These are phyloP conservation scores for Diarsia dahlii DNA, from an alignment of 2,888 invertebrate genomes.

Conservation along the genomic window DNA sequence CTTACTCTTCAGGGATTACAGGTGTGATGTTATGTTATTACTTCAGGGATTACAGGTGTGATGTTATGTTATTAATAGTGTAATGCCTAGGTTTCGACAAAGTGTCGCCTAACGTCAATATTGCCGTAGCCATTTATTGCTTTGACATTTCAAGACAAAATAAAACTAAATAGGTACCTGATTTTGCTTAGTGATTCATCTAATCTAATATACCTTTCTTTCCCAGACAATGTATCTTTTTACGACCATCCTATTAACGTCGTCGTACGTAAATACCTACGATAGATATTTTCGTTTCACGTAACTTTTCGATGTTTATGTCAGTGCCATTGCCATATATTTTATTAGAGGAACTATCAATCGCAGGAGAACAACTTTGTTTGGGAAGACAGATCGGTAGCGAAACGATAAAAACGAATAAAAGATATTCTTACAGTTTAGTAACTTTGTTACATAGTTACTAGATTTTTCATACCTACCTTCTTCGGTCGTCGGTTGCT, in stretches of 20 bases:
- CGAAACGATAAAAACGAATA: conserved; percentile 11
- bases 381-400: conserved; percentile 16
- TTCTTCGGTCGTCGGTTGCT: background rate
- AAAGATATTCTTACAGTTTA: background rate
- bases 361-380: conserved; percentile 18
- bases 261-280: conserved; percentile 17
- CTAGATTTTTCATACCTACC: background rate
- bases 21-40: too few relatives aligned
- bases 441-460: background rate
- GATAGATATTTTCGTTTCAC: conserved; percentile 39
- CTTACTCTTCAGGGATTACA: too few relatives aligned
- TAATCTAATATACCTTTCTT: conserved; percentile 13
- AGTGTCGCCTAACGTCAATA: background rate
- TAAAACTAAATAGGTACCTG: background rate
- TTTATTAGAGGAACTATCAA: conserved; percentile 41
- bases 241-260: conserved; percentile 33
- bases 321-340: conserved; percentile 10
- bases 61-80: too few relatives aligned
- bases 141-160: background rate
- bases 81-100: background rate
- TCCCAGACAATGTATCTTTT: conserved; percentile 34
- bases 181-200: conserved; percentile 1
- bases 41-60: too few relatives aligned
- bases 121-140: background rate
- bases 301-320: conserved; percentile 37